These are phyloP conservation scores for Aurelia coerulea DNA, from an alignment of 30 jellyfish, hydroid and myxozoan species.

Conservation along the genomic window DNA sequence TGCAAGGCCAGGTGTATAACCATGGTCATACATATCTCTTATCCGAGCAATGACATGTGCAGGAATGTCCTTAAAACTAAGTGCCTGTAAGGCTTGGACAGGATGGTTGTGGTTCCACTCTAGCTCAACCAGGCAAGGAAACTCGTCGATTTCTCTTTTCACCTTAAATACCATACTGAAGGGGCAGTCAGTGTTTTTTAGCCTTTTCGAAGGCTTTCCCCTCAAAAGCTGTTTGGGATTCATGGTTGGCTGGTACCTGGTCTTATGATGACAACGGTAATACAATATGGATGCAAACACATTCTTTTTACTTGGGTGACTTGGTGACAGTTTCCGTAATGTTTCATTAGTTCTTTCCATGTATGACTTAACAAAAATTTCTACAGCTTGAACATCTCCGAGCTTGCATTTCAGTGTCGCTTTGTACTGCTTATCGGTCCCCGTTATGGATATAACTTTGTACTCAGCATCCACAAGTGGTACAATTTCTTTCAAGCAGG, in stretches of 20 bases:
- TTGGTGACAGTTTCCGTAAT: constrained; percentile 1
- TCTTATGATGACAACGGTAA: constrained; percentile 45
- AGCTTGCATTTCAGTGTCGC: constrained; percentile 6
- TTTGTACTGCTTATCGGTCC: background rate
- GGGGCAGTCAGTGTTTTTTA: constrained; percentile 45
- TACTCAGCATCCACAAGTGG: no score
- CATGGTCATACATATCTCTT: constrained; percentile 5
- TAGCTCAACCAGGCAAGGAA: constrained; percentile 12
- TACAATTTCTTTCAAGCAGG: no score
- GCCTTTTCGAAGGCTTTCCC: constrained; percentile 20
- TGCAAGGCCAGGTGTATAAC: constrained; percentile 44
- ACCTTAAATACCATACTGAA: background rate
- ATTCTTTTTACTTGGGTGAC: background rate
- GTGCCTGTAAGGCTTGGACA: constrained; percentile 21
- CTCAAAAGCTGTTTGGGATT: background rate
- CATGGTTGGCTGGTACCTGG: constrained; percentile 27
- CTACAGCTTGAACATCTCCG: background rate
- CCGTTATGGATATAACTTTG: no score
- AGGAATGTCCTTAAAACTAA: constrained; percentile 18
- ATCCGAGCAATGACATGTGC: background rate
- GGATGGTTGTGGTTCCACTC: constrained; percentile 31
- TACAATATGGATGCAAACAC: constrained; percentile 6
- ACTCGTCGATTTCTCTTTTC: constrained; percentile 2
- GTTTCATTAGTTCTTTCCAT: background rate
- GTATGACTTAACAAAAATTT: background rate